phyloP scores from a whole-genome alignment of 2,888 invertebrate genomes.

The Pogonocherus hispidulus region DNA sequence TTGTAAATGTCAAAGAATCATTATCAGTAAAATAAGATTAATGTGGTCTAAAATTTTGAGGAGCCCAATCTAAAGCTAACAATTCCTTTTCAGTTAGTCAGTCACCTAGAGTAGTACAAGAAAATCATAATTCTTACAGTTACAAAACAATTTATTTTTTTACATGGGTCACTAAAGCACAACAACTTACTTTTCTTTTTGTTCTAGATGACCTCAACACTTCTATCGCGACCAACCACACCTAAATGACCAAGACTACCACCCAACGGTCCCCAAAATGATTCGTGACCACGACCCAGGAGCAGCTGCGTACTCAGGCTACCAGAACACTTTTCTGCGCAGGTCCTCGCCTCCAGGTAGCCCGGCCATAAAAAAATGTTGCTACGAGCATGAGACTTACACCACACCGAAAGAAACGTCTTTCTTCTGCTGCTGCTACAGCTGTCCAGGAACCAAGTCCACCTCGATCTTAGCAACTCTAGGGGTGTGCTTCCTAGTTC shows the following conservation, averaged over 20 bases:
- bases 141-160: no score
- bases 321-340: conserved; percentile 62
- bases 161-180: no score
- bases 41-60: no score
- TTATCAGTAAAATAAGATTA: no score
- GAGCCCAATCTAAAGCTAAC: no score
- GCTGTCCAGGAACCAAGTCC: conserved; percentile 68
- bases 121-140: no score
- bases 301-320: conserved; percentile 62
- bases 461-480: conserved; percentile 83
- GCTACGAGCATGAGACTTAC: conserved; percentile 63
- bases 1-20: no score
- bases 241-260: conserved; percentile 33
- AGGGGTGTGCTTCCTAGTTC: conserved; percentile 85
- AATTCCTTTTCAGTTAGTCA: no score
- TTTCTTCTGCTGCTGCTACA: conserved; percentile 73
- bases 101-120: no score
- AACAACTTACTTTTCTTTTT: no score
- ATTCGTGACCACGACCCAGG: conserved; percentile 57
- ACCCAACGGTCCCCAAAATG: conserved; percentile 47
- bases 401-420: conserved; percentile 47
- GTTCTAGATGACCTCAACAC: conserved; percentile 35
- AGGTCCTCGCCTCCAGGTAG: conserved; percentile 65
- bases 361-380: conserved; percentile 64
- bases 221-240: background rate